These are phyloP conservation scores for Tokudaia muenninki DNA, from an alignment of 2,797 vertebrate genomes.

Conservation along the genomic window DNA sequence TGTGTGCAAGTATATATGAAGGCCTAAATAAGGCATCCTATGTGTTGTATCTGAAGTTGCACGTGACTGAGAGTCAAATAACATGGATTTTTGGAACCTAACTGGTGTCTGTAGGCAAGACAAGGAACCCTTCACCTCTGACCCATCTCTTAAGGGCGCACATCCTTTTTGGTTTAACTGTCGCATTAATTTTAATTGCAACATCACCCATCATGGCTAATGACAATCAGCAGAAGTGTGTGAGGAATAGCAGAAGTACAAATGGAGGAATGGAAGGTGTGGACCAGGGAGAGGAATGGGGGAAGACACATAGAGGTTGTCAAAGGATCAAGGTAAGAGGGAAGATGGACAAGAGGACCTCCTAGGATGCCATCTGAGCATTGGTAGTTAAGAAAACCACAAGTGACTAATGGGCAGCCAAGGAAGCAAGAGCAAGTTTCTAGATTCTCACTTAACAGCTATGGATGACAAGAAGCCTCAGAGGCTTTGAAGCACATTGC, in stretches of 20 bases:
- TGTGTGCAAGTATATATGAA: neutral
- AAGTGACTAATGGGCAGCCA: neutral
- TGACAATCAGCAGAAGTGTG: neutral
- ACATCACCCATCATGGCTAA: too few relatives aligned
- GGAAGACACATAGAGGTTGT: neutral
- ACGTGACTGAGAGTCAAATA: neutral
- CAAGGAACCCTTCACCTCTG: too few relatives aligned
- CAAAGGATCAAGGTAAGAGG: fast-evolving
- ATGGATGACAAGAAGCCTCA: neutral
- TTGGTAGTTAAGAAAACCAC: neutral
- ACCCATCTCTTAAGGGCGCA: too few relatives aligned
- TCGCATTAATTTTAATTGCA: neutral
- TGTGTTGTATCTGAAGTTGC: too few relatives aligned
- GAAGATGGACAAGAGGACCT: neutral
- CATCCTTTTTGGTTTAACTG: neutral
- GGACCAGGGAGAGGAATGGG: too few relatives aligned
- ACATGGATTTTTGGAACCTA: too few relatives aligned
- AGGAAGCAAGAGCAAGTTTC: neutral
- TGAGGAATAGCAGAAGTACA: neutral
- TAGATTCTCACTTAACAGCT: too few relatives aligned
- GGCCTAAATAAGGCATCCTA: too few relatives aligned
- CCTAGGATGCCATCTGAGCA: neutral
- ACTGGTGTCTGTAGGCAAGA: neutral
- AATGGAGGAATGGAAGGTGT: neutral
- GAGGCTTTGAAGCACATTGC: neutral